Conservation (phyloP, 1,140 invertebrate species). For the Drosophila kikkawai region DNA sequence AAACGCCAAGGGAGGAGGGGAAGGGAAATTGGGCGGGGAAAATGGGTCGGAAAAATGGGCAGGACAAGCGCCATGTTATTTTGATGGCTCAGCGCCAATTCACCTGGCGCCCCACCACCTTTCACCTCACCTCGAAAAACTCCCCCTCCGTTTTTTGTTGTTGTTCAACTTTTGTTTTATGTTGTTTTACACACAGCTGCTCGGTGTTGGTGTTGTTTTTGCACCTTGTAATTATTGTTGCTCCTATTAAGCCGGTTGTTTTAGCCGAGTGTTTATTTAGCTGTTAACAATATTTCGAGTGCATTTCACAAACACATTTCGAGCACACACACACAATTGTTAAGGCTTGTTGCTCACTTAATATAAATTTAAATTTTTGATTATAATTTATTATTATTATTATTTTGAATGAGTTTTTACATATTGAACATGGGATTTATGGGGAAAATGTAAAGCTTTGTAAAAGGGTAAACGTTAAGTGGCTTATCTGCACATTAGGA, state of each 20-base stretch:
- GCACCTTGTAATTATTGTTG: conserved; percentile 31
- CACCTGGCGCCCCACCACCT: conserved; percentile 31
- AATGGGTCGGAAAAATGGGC: background rate
- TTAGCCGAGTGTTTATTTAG: conserved; percentile 42
- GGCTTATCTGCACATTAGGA: background rate
- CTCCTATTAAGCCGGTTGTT: conserved; percentile 32
- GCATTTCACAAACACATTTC: conserved; percentile 31
- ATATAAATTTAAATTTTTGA: conserved; percentile 14
- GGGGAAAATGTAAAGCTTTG: background rate
- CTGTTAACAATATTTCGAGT: conserved; percentile 54
- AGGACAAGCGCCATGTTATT: conserved; percentile 29
- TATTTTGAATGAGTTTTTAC: background rate
- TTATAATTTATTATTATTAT: background rate
- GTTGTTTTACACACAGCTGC: conserved; percentile 43
- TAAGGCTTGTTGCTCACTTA: background rate
- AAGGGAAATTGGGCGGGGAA: background rate
- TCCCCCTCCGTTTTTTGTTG: background rate
- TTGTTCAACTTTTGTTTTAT: conserved; percentile 33
- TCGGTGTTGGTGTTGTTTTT: conserved; percentile 31
- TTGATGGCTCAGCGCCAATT: conserved; percentile 31
- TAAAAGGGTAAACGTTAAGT: background rate
- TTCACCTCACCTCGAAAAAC: background rate
- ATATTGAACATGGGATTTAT: background rate
- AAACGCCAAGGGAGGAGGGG: background rate
- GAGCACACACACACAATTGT: background rate